Evolutionary conservation across 2,888 invertebrate species (phyloP), one percentile per base, ranked within the genome.

Genomic region (Monoplex corrugatus): DNA sequence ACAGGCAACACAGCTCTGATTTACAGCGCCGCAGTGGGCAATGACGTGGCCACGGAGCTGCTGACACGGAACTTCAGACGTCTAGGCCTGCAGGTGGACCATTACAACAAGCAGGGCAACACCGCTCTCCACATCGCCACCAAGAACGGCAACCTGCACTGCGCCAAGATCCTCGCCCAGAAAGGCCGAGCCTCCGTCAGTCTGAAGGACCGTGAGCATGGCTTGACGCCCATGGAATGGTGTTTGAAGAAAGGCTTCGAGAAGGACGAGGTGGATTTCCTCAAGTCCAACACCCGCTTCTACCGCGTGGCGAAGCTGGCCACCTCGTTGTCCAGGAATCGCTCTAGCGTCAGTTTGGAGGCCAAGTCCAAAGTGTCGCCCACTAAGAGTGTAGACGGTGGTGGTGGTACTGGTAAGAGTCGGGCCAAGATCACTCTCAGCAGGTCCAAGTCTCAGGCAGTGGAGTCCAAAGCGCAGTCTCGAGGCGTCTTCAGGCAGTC

Each of bases 1-100:
- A 3, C 93, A 95, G 95, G 95, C 32, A 95, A 95, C 89, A 95
- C 95, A 0, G 93, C 95, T 0, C 91, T 95, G 80, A 95, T 95
- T 40, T 94, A 95, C 93, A 93, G 94, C 89, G 94, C 95, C 0
- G 93, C 92, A 89, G 93, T 94, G 32, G 95, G 95, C 16, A 95
- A 95, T 88, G 95, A 95, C 90, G 93, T 94, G 2, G 95, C 94
- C 8, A 93, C 95, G 16, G 95, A 95, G 87, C 94, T 95, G 35
- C 91, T 95, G 28, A 92, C 94, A n/a, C 93, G 94, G 45, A 94
- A 94, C 86, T 95, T 95, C 92, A 93, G 95, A 23, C 93, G 95
- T 16, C 93, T 95, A 0, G 95, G 95, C 0, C 92, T 95, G 40
- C 93, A 93, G 82, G 94, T 95, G 10, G 95, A 95, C 90, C 94